Evolutionary conservation across 2,888 invertebrate species (phyloP), one percentile per base, ranked within the genome.

Genomic region (Eubasilissa splendida): DNA sequence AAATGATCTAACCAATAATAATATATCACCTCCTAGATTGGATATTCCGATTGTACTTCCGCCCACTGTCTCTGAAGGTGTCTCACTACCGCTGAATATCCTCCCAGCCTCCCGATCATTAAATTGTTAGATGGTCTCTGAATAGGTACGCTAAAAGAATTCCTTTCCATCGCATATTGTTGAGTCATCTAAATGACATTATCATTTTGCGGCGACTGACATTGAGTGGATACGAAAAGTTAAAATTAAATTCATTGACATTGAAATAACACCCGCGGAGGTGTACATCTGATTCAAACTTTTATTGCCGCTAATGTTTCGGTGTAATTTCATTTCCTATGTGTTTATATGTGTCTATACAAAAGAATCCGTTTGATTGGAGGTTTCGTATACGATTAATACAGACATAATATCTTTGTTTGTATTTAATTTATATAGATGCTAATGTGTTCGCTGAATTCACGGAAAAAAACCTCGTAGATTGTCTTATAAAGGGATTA

Each of bases 241-340:
- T 56, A 65, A 59, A 66, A 68, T 75, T 31, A 75, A 50, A 42
- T 58, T 65, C 59, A 31, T 59, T 31, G 79, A 66, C 73, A 79
- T 79, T 79, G 75, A 79, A 75, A 68, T 68, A 14, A n/a, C 75
- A 12, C 59, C 58, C 66, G 79, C 68, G 58, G 68, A 66, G 75
- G 75, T 56, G 79, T 79, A 63, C 76, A 76, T 76, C 76, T 65
- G 33, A 53, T 63, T 65, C 52, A 31, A 53, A 54, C 14, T 76
- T 76, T 76, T 76, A 33, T 53, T 65, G 12, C 53, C 71, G 56
- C 56, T 56, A 56, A 12, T 58, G 56, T 73, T 71, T 58, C 42
- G 14, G n/a, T 70, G 68, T 22, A 10, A 70, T 54, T 70, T 70
- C 70, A 53, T 70, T 70, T 70, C 68, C 70, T 70, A 70, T 70